Evolutionary conservation across 1,140 invertebrate genomes (phyloP).

Genomic region (Ridgeia piscesae): DNA sequence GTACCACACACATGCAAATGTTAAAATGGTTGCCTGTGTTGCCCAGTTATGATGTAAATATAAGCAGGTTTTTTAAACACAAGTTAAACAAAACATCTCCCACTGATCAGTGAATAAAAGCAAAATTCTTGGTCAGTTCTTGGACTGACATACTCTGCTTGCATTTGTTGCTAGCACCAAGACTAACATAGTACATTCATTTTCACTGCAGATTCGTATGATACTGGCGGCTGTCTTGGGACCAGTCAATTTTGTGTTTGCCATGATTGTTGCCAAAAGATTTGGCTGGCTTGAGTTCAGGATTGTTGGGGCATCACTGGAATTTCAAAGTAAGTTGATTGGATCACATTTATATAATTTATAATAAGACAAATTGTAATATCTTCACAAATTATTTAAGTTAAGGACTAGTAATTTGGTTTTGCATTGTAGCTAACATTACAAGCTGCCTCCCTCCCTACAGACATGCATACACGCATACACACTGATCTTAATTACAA

Average conservation of each 20-base stretch:
- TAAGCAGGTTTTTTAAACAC: too few species aligned
- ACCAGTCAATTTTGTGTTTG: conserved; percentile 39
- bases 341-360: not conserved
- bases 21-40: too few species aligned
- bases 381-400: not conserved
- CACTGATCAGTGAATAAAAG: too few species aligned
- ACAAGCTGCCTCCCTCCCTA: not conserved
- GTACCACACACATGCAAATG: too few species aligned
- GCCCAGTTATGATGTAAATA: too few species aligned
- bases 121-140: too few species aligned
- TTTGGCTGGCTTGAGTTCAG: conserved; percentile 51
- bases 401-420: not conserved
- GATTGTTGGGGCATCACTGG: conserved; percentile 48
- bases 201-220: not conserved
- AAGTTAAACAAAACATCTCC: too few species aligned
- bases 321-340: conserved; percentile 40
- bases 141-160: too few species aligned
- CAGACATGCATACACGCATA: not conserved
- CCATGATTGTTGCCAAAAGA: conserved; percentile 38
- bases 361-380: not conserved
- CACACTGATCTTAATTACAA: not conserved
- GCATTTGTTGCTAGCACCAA: too few species aligned
- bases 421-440: not conserved
- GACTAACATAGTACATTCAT: not conserved
- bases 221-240: conserved; percentile 15